Base-by-base conservation (phyloP, 1,140 invertebrate species). In the Oncopodura yosiiana region DNA sequence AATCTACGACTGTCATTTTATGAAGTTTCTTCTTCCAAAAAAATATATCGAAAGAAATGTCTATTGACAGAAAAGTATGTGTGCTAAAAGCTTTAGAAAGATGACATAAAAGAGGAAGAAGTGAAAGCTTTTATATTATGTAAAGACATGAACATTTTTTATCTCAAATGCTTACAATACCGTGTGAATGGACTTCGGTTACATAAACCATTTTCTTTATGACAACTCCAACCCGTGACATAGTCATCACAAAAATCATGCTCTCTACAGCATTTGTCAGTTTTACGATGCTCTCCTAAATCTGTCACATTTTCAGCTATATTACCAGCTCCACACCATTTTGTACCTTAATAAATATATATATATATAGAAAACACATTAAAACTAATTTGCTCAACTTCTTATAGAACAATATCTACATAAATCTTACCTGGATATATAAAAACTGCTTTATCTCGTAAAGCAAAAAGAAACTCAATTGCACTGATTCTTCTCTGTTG, bases 301-400 rank as follows among this genome's bases (percentile, higher is more conserved):
- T 89, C 83, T 21, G 83, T 69, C 58, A 79, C 80, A 63, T 75
- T 70, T 18, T 73, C 66, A 0, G 86, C 80, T 16, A 78, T 72
- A 66, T 86, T 82, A 3, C 87, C 87, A 3, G 78, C 73, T 29
- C 87, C 87, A 65, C 80, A 82, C 79, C 80, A 81, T 65, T 78
- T 78, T 30, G 79, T 81, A 16, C 75, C 77, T 60, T 5, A 3
- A 43, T 21, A 39, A 16, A 16, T 14, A 8, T 34, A 8, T 34
- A 34, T 9, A n/a, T n/a, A n/a, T n/a, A 8, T 16, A 52, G 14
- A 5, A 21, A 24, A 52, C 5, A 19, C 9, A 44, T 23, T 23
- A 21, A 21, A 4, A 16, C 5, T 44, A 6, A 6, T 12, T 3
- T 44, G 6, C 42, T 23, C 6, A 21, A 23, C 6, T 53, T 24